Percentiles rank a stretch among this genome's conserved stretches.
Evolutionary conservation across 2,888 invertebrate species (phyloP).

Genomic region (Eledona agricola): DNA sequence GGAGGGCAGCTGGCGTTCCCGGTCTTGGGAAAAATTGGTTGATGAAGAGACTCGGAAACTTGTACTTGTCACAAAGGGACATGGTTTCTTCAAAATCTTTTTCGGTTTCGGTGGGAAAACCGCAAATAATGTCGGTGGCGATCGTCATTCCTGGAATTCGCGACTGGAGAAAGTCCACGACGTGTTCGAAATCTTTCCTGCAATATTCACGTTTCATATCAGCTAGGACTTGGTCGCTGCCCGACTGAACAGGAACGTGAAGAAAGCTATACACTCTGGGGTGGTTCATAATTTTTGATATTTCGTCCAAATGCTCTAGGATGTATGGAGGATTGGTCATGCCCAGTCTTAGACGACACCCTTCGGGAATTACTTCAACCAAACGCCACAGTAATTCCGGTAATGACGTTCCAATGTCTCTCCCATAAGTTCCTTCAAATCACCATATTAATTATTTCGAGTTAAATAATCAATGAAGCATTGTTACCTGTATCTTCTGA

Average conservation of each 20-base stretch:
- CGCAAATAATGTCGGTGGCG: conserved; percentile 98
- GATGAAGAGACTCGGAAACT: conserved; percentile 94
- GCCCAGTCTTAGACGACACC: conserved; percentile 86
- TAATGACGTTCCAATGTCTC: conserved; percentile 89
- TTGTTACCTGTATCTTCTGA: conserved; percentile 90
- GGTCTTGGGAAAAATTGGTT: conserved; percentile 98
- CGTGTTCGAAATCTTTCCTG: conserved; percentile 85
- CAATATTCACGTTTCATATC: conserved; percentile 98
- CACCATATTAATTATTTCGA: background rate
- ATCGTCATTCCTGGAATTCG: conserved; percentile 92
- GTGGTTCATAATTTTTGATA: conserved; percentile 85
- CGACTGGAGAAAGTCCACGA: conserved; percentile 81
- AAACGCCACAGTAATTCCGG: conserved; percentile 87
- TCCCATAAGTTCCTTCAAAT: conserved; percentile 83
- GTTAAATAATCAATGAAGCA: background rate
- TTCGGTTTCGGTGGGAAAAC: conserved; percentile 96
- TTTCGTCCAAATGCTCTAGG: conserved; percentile 89
- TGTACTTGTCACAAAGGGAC: conserved; percentile 81
- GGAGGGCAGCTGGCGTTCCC: conserved; percentile 94
- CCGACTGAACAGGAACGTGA: conserved; percentile 97
- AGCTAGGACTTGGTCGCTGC: conserved; percentile 90
- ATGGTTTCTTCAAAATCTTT: conserved; percentile 89
- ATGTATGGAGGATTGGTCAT: conserved; percentile 99
- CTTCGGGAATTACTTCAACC: conserved; percentile 79
- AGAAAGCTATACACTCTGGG: conserved; percentile 94